These are phyloP conservation scores for Sitobion miscanthi DNA, from an alignment of 1,140 invertebrate species.

Conservation along the genomic window DNA sequence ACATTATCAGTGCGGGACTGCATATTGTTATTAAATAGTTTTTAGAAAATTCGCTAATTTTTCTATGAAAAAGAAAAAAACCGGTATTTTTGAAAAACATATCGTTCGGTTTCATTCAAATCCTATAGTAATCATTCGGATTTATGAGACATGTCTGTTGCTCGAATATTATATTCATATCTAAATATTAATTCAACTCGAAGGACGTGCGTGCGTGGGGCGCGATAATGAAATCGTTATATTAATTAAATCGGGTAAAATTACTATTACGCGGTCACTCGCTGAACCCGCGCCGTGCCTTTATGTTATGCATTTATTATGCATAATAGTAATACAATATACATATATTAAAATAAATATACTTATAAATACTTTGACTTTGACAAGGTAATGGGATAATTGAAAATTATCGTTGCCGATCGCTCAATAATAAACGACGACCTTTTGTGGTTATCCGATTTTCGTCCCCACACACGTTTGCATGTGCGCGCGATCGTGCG, in stretches of 20 bases:
- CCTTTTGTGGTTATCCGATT: constrained; percentile 32
- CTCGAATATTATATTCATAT: neutral
- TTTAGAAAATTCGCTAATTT: neutral
- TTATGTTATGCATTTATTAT: neutral
- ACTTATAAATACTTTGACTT: neutral
- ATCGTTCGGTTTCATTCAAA: neutral
- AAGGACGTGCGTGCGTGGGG: neutral
- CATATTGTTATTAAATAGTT: neutral
- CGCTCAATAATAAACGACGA: neutral
- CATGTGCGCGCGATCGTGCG: neutral
- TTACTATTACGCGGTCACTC: neutral
- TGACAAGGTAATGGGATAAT: constrained; percentile 11
- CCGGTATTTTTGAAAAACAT: neutral
- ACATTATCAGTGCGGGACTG: neutral
- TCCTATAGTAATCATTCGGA: neutral
- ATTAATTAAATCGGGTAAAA: neutral
- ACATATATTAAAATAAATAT: neutral
- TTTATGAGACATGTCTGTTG: neutral
- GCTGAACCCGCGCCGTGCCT: neutral
- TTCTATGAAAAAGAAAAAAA: neutral
- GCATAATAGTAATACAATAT: too few species aligned
- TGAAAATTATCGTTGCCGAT: neutral
- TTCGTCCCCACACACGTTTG: neutral
- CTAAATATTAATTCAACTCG: neutral
- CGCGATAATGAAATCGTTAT: neutral